Percentiles rank a stretch among this genome's conserved stretches.
Evolutionary conservation across 2,113 vertebrate genomes (phyloP).

Genomic region (Suricata suricatta): DNA sequence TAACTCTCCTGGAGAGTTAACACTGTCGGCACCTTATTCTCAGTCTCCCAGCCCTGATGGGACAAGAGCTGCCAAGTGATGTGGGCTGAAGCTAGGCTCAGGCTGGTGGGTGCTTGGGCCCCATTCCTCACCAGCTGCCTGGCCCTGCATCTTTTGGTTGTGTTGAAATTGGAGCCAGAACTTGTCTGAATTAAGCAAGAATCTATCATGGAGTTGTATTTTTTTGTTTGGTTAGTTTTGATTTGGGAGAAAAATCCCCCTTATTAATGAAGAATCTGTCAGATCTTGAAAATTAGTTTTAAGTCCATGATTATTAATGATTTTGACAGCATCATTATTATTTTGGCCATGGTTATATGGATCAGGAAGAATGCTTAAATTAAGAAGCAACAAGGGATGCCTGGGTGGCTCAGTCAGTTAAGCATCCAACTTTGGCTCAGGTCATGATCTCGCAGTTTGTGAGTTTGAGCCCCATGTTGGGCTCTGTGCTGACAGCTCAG

Average conservation of each 20-base stretch:
- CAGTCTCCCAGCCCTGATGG: not conserved
- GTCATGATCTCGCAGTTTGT: too few relatives aligned
- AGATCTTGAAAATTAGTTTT: constrained; percentile 7
- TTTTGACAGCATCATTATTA: not conserved
- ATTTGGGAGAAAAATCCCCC: too few relatives aligned
- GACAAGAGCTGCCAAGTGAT: not conserved
- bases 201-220: not conserved
- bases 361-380: not conserved
- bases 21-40: not conserved
- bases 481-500: too few relatives aligned
- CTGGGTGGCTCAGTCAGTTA: too few relatives aligned
- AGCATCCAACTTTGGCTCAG: too few relatives aligned
- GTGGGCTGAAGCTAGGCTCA: not conserved
- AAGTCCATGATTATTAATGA: not conserved
- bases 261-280: constrained; percentile 2
- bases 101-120: not conserved
- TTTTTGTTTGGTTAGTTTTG: not conserved
- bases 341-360: not conserved
- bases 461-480: too few relatives aligned
- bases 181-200: constrained; percentile 26
- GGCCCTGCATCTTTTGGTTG: not conserved
- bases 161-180: not conserved
- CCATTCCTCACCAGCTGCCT: not conserved
- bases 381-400: not conserved
- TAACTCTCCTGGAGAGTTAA: not conserved